Conservation (phyloP, 2,797 vertebrate species). For the Gambusia yucatana region DNA sequence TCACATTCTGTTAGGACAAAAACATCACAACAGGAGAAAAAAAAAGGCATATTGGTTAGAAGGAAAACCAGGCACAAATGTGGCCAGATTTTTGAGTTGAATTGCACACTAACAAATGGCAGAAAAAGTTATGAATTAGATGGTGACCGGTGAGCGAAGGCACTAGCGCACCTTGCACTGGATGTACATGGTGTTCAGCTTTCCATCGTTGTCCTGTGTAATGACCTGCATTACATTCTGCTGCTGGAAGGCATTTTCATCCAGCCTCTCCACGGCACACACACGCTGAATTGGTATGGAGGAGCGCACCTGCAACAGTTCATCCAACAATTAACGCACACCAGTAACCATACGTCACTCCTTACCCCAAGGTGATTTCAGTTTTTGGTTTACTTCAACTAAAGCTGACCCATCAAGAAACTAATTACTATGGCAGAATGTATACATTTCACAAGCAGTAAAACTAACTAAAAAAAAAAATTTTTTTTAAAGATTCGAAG, state of each 20-base stretch:
- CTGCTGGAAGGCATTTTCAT: slow-evolving; percentile 92
- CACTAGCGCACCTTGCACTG: slow-evolving; percentile 88
- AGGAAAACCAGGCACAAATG: background rate
- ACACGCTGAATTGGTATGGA: slow-evolving; percentile 84
- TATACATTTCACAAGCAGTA: slow-evolving; percentile 23
- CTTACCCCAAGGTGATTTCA: background rate
- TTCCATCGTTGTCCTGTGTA: slow-evolving; percentile 80
- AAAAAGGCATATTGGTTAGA: background rate
- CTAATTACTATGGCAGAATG: slow-evolving; percentile 8
- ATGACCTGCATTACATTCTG: slow-evolving; percentile 92
- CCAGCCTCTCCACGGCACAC: slow-evolving; percentile 90
- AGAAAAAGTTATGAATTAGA: background rate
- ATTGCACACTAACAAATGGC: background rate
- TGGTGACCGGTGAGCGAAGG: slow-evolving; percentile 24
- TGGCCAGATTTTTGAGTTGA: background rate
- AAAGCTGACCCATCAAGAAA: slow-evolving; percentile 33
- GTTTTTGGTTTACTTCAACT: slow-evolving; percentile 24
- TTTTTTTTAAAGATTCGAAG: slow-evolving; percentile 46
- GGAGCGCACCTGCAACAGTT: slow-evolving; percentile 79
- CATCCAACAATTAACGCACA: slow-evolving; percentile 54
- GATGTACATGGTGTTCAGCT: slow-evolving; percentile 87
- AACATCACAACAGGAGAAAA: background rate
- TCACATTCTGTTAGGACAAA: slow-evolving; percentile 82
- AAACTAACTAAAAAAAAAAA: background rate
- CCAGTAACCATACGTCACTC: slow-evolving; percentile 16